Base-by-base conservation (phyloP, 2,113 vertebrate genomes). In the Lepisosteus oculatus region DNA sequence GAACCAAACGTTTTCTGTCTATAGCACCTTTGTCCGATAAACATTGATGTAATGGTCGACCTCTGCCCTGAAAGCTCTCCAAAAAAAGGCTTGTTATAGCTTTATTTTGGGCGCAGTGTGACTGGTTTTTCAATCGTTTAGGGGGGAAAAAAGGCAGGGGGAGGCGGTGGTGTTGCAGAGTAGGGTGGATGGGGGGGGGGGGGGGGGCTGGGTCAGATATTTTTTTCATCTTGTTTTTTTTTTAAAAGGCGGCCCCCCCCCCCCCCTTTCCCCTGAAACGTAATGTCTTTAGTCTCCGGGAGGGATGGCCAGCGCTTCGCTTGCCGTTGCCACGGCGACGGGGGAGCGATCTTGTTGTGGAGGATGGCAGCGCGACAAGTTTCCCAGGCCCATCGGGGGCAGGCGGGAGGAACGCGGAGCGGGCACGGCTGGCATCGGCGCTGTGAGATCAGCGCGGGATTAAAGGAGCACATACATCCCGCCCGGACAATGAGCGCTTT, bases 401-500 rank as follows among this genome's bases (percentile, higher is more conserved):
- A 64, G 63, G 59, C 62, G 67, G 67, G 57, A 65, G 55, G 70
- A 70, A 71, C 61, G 41, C 54, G 78, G 73, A 59, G 62, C 57
- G 73, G 78, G 62, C 9, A 78, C 75, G 74, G 74, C 74, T 47
- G 61, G 64, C 17, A 67, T 63, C 54, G 68, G 70, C 75, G 77
- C 64, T 69, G 73, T 47, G 70, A 76, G 61, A 74, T 73, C 73
- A 1, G 0, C 68, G 79, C 2, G n/a, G 76, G 67, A 84, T 83
- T 84, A 85, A 84, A 85, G 77, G 71, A 71, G 54, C 68, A 80
- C 79, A 78, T 77, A 86, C 81, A 84, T 85, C 78, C 81, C 76
- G 47, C 0, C 2, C 0, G 0, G 82, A 83, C 77, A 86, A 85
- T 80, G 72, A 67, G 57, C n/a, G 68, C 69, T 78, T 79, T 83